Evolutionary conservation across 2,888 invertebrate genomes (phyloP), one percentile per base, ranked within the genome.

Genomic region (Troglohyphantes excavatus): DNA sequence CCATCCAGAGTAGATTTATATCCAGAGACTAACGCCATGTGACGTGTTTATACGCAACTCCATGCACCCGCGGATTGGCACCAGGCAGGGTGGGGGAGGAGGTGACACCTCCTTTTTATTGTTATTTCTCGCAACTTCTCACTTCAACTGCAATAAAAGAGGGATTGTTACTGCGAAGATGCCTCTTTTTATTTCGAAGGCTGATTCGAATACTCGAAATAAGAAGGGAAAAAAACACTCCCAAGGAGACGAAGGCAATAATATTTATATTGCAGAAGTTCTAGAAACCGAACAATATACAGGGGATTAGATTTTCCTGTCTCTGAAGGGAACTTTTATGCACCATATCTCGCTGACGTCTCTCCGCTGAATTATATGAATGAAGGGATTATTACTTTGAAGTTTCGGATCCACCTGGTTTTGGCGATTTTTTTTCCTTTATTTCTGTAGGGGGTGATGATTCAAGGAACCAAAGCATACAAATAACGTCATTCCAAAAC

Each of bases 261-360:
- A 84, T 73, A 73, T 84, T 84, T 84, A 65, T 84, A 61, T 73
- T 81, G 81, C 68, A 21, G 33, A 23, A 76, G 11, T 53, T 73
- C 43, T 27, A 26, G 27, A 27, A 43, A 23, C 63, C 65, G 73
- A 43, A 63, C 73, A 84, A 84, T 84, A 75, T 76, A 68, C 29
- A 29, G 59, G 33, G 84, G 84, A 76, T 85, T 85, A 85, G 76
- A 85, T 68, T 76, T 85, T 29, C 23, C 19, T 46, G 11, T 23
- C 29, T n/a, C 26, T 61, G 27, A 43, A 27, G 26, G 2, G 21
- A 17, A 23, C 19, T 26, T 73, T 53, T 43, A 17, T 53, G 17
- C 65, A n/a, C 11, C 11, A 26, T 17, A 23, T 70, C 39, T 39
- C 39, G 17, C 59, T 29, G 39, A 76, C 53, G 59, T 63, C 76